A percentile compares a stretch with the other conserved stretches of the same genome.
Conservation (phyloP, 2,113 vertebrate genomes). For the Sterna hirundo region DNA sequence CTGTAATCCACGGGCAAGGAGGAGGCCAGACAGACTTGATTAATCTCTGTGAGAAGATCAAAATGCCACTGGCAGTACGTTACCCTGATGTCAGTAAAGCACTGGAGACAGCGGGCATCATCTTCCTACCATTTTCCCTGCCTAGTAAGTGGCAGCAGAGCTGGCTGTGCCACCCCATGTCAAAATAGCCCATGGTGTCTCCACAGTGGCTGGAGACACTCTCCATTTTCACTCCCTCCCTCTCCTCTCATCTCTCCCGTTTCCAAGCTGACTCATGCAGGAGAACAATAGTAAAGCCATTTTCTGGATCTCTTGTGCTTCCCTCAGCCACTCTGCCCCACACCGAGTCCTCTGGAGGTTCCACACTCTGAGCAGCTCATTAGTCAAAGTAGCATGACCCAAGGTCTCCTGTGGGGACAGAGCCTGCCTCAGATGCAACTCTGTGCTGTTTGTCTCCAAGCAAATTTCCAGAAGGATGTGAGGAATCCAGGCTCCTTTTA, state of each 20-base stretch:
- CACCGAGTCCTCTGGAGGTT: background rate
- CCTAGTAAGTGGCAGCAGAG: background rate
- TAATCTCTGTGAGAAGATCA: background rate
- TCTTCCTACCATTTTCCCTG: background rate
- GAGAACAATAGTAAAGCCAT: background rate
- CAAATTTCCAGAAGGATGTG: background rate
- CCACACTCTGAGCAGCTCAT: rapidly evolving
- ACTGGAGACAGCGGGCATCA: background rate
- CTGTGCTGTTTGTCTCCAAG: background rate
- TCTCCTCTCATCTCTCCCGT: background rate
- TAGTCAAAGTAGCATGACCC: background rate
- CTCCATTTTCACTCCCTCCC: background rate
- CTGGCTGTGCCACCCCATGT: background rate
- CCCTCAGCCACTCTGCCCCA: background rate
- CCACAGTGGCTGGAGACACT: background rate
- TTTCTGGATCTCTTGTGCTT: background rate
- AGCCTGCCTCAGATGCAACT: background rate
- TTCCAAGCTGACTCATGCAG: background rate
- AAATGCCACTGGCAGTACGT: background rate
- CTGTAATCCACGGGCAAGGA: background rate
- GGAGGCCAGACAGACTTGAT: background rate
- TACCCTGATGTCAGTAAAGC: background rate
- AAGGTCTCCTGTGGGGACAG: background rate
- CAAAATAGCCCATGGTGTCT: background rate
- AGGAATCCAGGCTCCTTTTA: slow-evolving; percentile 30